A percentile compares a stretch with the other conserved stretches of the same genome.
phyloP scores from a whole-genome alignment of 2,797 vertebrate genomes.

The Merluccius polli region DNA sequence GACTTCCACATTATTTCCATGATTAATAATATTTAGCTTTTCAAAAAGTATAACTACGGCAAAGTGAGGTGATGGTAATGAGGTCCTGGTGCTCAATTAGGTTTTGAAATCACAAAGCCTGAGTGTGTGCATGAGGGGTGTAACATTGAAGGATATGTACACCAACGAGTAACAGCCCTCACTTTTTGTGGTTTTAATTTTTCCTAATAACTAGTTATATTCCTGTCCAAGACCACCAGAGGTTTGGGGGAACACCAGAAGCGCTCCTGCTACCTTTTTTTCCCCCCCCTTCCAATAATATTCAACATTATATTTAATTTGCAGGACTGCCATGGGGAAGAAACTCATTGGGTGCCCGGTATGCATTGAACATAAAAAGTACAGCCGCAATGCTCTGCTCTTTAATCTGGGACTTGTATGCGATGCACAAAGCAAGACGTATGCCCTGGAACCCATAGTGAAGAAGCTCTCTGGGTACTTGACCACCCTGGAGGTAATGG shows the following conservation, averaged over 20 bases:
- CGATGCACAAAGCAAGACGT: conserved; percentile 90
- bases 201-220: not conserved
- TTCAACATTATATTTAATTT: conserved; percentile 15
- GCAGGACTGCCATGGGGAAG: conserved; percentile 95
- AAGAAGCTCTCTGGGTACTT: conserved; percentile 98
- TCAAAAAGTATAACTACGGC: not conserved
- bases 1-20: not conserved
- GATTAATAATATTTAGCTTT: not conserved
- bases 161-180: not conserved
- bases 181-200: not conserved
- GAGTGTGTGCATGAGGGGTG: not conserved
- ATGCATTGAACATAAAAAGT: conserved; percentile 98
- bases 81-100: not conserved
- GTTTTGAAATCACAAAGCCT: not conserved
- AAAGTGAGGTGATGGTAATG: not conserved
- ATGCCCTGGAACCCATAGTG: conserved; percentile 92
- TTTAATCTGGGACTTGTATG: conserved; percentile 97
- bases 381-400: conserved; percentile 92
- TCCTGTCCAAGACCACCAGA: no score
- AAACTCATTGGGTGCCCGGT: conserved; percentile 97
- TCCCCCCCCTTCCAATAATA: not conserved
- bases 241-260: no score
- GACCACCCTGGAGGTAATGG: conserved; percentile 89
- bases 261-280: no score
- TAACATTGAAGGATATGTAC: not conserved